Evolutionary conservation across 2,797 vertebrate species (phyloP).

Genomic region (Octomys mimax): DNA sequence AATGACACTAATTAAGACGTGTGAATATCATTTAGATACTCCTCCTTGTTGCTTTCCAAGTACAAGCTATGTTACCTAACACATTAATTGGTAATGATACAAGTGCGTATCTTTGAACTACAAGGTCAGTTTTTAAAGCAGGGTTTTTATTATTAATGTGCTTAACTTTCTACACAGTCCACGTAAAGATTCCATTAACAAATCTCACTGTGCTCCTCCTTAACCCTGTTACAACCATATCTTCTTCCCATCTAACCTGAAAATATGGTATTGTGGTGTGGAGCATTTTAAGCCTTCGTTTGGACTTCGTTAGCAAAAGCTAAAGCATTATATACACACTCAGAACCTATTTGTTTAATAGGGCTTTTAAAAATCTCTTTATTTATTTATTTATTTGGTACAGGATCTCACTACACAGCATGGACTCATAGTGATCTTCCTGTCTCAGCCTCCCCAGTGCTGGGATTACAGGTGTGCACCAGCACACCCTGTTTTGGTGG

Average conservation of each 20-base stretch:
- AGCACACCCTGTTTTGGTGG: too few species aligned
- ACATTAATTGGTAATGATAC: constrained; percentile 84
- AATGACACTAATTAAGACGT: constrained; percentile 82
- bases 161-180: constrained; percentile 66
- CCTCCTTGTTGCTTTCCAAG: constrained; percentile 81
- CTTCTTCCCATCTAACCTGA: not conserved
- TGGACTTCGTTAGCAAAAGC: not conserved
- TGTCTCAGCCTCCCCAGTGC: too few species aligned
- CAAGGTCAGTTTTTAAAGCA: constrained; percentile 83
- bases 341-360: constrained; percentile 12
- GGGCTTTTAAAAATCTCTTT: not conserved
- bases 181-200: constrained; percentile 69
- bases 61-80: constrained; percentile 79
- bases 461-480: too few species aligned
- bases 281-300: constrained; percentile 16
- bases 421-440: too few species aligned
- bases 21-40: constrained; percentile 81
- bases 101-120: constrained; percentile 76
- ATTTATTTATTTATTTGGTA: not conserved
- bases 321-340: not conserved
- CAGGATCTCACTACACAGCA: too few species aligned
- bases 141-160: constrained; percentile 78
- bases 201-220: constrained; percentile 33
- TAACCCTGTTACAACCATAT: constrained; percentile 24
- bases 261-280: not conserved